These are phyloP conservation scores for Patella depressa DNA, from an alignment of 2,888 invertebrate genomes.

Conservation along the genomic window DNA sequence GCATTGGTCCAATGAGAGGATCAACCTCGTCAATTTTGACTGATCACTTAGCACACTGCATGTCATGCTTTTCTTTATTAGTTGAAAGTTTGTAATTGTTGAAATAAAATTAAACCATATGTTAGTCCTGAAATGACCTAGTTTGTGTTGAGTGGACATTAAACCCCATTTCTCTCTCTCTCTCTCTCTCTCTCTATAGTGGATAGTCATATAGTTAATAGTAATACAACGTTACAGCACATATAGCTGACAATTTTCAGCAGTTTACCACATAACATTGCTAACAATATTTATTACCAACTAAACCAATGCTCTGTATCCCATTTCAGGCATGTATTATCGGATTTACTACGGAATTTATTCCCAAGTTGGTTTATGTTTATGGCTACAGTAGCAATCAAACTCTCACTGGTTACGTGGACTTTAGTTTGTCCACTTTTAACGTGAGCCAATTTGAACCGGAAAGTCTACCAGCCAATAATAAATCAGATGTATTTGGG, in stretches of 20 bases:
- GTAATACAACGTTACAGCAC: not conserved
- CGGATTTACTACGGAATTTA: slow-evolving; percentile 97
- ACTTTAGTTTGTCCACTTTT: slow-evolving; percentile 65
- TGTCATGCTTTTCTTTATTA: too few species aligned
- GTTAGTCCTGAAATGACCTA: too few species aligned
- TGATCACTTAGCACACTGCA: too few species aligned
- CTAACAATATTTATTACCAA: too few species aligned
- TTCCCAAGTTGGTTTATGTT: slow-evolving; percentile 93
- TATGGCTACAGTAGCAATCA: slow-evolving; percentile 71
- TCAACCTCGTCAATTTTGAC: too few species aligned
- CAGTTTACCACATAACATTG: not conserved
- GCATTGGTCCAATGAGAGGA: too few species aligned
- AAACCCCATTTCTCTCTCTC: too few species aligned
- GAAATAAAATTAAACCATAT: too few species aligned
- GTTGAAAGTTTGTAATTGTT: too few species aligned
- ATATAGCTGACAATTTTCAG: not conserved
- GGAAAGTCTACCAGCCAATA: slow-evolving; percentile 47
- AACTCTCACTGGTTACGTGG: slow-evolving; percentile 57
- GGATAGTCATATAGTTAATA: not conserved
- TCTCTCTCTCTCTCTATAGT: too few species aligned
- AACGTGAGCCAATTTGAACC: slow-evolving; percentile 55
- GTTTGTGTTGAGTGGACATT: too few species aligned
- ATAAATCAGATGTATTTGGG: slow-evolving; percentile 40
- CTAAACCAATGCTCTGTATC: not conserved
- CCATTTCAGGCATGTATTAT: slow-evolving; percentile 91